Conservation (phyloP, 2,113 vertebrate genomes). For the Corapipo altera region DNA sequence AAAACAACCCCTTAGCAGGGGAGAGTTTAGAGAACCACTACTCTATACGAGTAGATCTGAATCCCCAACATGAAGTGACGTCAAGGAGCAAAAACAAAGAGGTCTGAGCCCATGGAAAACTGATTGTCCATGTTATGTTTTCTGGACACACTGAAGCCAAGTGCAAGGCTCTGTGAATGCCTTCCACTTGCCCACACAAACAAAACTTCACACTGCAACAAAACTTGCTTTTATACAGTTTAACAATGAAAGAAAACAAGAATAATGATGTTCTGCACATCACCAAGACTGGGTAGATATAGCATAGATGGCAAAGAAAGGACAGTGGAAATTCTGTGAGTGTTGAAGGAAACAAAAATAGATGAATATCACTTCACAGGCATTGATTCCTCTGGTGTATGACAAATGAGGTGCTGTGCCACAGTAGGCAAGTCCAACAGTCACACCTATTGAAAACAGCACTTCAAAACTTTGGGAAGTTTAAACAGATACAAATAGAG, state of each 20-base stretch:
- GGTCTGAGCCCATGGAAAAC: background rate
- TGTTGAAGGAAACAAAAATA: background rate
- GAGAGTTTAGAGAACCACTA: background rate
- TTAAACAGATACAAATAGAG: slow-evolving; percentile 10
- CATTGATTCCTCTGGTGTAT: background rate
- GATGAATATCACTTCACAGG: background rate
- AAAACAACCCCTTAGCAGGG: background rate
- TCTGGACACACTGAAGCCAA: background rate
- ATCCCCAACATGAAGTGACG: background rate
- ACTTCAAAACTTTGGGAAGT: background rate
- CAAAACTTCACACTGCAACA: background rate
- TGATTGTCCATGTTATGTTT: fast-evolving
- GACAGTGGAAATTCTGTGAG: background rate
- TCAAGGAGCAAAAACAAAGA: background rate
- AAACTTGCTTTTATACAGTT: background rate
- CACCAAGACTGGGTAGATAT: background rate
- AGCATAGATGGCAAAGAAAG: background rate
- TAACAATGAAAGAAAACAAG: background rate
- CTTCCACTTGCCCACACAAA: background rate
- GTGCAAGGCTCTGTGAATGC: background rate
- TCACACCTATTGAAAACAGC: slow-evolving; percentile 21
- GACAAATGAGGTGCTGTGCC: background rate
- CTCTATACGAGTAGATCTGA: background rate
- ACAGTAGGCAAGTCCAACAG: background rate
- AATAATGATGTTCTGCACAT: background rate